Evolutionary conservation across 2,888 invertebrate genomes (phyloP).

Genomic region (Melanostoma scalare): DNA sequence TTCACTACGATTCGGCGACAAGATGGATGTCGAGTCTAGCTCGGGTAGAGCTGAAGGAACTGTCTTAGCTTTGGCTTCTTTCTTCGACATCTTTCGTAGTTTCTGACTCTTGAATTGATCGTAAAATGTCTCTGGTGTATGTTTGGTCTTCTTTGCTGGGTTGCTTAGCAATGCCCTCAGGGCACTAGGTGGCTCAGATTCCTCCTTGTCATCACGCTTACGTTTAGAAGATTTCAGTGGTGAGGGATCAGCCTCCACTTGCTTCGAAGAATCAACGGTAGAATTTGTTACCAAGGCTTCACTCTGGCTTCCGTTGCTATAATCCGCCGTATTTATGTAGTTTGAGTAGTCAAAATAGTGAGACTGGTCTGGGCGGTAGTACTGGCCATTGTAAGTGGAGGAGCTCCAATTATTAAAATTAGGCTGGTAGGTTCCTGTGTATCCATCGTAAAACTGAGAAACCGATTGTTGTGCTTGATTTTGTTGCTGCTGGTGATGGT

Average conservation of each 20-base stretch:
- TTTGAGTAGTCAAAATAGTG: slow-evolving; percentile 73
- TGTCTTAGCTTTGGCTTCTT: slow-evolving; percentile 76
- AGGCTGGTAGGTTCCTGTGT: slow-evolving; percentile 73
- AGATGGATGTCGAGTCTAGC: slow-evolving; percentile 73
- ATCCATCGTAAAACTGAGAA: slow-evolving; percentile 55
- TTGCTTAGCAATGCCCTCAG: slow-evolving; percentile 84
- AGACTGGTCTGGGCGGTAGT: slow-evolving; percentile 46
- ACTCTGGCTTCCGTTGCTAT: slow-evolving; percentile 16
- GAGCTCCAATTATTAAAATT: slow-evolving; percentile 74
- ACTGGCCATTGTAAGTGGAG: slow-evolving; percentile 64
- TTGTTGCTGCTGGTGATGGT: slow-evolving; percentile 51
- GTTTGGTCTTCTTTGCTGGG: slow-evolving; percentile 80
- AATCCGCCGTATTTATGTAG: slow-evolving; percentile 55
- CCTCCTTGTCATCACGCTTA: slow-evolving; percentile 38
- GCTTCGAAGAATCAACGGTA: background rate
- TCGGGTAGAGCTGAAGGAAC: slow-evolving; percentile 75
- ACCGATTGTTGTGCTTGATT: slow-evolving; percentile 18
- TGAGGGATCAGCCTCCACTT: background rate
- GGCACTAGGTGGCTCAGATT: slow-evolving; percentile 81
- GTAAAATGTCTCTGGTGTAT: slow-evolving; percentile 80
- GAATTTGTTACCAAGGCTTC: background rate
- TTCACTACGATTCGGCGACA: slow-evolving; percentile 79
- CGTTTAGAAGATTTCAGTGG: slow-evolving; percentile 31
- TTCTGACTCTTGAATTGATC: slow-evolving; percentile 77
- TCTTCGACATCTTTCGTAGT: slow-evolving; percentile 61